These are phyloP conservation scores for Eptesicus fuscus DNA, from an alignment of 2,113 vertebrate species.

Conservation along the genomic window DNA sequence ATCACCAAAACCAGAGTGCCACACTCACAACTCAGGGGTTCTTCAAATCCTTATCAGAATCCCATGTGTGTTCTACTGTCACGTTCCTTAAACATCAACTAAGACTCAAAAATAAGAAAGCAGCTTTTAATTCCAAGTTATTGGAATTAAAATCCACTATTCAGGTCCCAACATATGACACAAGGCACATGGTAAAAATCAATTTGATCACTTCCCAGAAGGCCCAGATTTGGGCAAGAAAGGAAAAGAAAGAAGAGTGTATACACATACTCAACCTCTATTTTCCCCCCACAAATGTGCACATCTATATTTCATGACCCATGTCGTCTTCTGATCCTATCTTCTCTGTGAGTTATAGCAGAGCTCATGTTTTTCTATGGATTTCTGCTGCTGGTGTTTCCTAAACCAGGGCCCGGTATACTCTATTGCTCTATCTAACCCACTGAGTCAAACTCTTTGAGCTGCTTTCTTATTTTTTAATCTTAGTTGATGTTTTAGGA, in stretches of 20 bases:
- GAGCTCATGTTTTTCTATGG: neutral
- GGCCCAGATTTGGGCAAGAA: neutral
- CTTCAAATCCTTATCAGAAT: neutral
- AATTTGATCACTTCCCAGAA: neutral
- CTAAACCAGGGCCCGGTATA: neutral
- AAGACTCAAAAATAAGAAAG: neutral
- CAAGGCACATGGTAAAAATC: neutral
- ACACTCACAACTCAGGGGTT: neutral
- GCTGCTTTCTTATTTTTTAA: neutral
- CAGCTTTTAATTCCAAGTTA: neutral
- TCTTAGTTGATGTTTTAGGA: neutral
- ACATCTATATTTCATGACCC: neutral
- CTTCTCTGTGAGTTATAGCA: neutral
- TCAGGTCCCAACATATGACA: neutral
- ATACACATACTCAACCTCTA: neutral
- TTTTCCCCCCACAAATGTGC: neutral
- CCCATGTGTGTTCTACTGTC: neutral
- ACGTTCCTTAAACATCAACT: neutral
- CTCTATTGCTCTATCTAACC: neutral
- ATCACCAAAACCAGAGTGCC: neutral
- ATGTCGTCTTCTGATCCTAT: neutral
- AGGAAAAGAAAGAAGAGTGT: neutral
- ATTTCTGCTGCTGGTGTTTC: neutral
- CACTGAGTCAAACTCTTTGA: neutral
- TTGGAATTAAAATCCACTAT: neutral